Evolutionary conservation across 2,797 vertebrate species (phyloP).

Genomic region (Cirrhinus mrigala): DNA sequence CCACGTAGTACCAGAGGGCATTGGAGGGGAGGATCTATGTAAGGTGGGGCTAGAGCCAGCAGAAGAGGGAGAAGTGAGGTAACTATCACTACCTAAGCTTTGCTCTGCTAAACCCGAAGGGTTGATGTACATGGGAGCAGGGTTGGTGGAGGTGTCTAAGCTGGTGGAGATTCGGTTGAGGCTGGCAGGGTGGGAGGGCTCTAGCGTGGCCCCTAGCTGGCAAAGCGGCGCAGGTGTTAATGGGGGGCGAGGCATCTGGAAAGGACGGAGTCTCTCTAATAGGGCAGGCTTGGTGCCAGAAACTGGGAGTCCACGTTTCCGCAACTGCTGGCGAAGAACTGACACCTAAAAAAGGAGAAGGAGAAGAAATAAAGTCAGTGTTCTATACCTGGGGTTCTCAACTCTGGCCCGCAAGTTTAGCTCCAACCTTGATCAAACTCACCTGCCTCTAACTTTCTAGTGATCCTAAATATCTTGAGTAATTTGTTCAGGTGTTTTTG

Average conservation of each 20-base stretch:
- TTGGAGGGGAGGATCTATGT: constrained; percentile 70
- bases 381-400: background rate
- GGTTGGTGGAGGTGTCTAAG: constrained; percentile 40
- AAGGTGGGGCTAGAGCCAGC: constrained; percentile 77
- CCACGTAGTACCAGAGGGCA: constrained; percentile 74
- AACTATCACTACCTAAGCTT: constrained; percentile 65
- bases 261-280: constrained; percentile 86
- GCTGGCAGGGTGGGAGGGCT: constrained; percentile 61
- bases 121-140: constrained; percentile 65
- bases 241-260: constrained; percentile 79
- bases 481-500: too few relatives aligned
- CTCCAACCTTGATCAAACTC: too few relatives aligned
- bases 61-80: constrained; percentile 75
- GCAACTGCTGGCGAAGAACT: constrained; percentile 90
- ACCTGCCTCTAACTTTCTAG: too few relatives aligned
- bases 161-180: constrained; percentile 66
- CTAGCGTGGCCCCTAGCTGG: constrained; percentile 71
- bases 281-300: constrained; percentile 91
- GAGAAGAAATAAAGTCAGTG: background rate
- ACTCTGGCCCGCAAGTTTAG: too few relatives aligned
- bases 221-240: constrained; percentile 75
- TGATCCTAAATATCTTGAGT: too few relatives aligned
- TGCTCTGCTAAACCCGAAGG: constrained; percentile 70
- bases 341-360: constrained; percentile 84
- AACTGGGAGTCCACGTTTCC: constrained; percentile 89